Evolutionary conservation across 2,888 invertebrate genomes (phyloP), one percentile per base, ranked within the genome.

Genomic region (Agrotis segetum): DNA sequence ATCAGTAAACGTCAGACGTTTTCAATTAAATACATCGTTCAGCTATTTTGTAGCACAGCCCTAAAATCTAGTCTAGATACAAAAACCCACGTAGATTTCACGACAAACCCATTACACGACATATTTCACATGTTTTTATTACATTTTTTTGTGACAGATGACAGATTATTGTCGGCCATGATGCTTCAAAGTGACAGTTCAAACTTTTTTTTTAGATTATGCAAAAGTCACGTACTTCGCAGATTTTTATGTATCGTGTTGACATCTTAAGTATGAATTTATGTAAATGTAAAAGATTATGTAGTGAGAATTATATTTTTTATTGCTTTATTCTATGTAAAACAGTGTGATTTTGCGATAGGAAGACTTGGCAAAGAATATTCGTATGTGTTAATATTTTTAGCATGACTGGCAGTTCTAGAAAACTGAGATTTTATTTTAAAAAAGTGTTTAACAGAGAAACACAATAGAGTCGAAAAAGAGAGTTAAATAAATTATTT

Each of bases 81-180:
- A 63, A 61, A 75, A 47, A 47, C 58, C 66, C 73, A 74, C 79
- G 65, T 73, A 78, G 59, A 61, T 66, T 61, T 72, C 76, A 76
- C 73, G 79, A 71, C 68, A 72, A 71, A 68, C 63, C 65, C 73
- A 83, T 74, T 68, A 56, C 59, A 56, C 5, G 61, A 50, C 69
- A 63, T 81, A 77, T 49, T 79, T 83, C 70, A 68, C 71, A 67
- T 50, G 61, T 71, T 65, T 79, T 69, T 82, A 73, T 65, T 60
- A 56, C 64, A 24, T 61, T 68, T 76, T 76, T 78, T 78, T 80
- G 67, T 79, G 62, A 60, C 76, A 65, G 82, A 84, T 82, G 72
- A 67, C 74, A 73, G 77, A 81, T 81, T 71, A 76, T 53, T 73
- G 79, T 79, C 76, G 71, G 69, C 56, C 24, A 74, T 56, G 72